phyloP scores from a whole-genome alignment of 2,888 invertebrate species.

The Pachydiplax longipennis region DNA sequence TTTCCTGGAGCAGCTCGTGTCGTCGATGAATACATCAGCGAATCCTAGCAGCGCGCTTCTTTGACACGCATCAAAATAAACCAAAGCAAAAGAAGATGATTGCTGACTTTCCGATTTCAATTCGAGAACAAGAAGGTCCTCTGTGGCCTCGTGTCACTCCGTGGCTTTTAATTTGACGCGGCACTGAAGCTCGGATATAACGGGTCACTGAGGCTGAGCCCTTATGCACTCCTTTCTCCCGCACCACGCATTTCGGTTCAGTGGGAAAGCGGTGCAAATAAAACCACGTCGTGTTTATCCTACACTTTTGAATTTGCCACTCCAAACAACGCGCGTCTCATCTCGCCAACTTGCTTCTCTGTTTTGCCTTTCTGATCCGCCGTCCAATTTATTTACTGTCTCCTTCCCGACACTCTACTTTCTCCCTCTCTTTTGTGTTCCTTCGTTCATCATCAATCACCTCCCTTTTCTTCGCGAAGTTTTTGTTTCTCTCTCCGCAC shows the following conservation, averaged over 20 bases:
- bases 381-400: background rate
- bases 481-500: background rate
- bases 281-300: no score
- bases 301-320: no score
- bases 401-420: background rate
- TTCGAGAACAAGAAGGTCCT: background rate
- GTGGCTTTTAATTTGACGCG: background rate
- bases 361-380: background rate
- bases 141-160: background rate
- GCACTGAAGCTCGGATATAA: background rate
- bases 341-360: background rate
- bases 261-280: no score
- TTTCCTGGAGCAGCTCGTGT: background rate
- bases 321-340: background rate
- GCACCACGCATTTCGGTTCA: no score
- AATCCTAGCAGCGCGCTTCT: background rate
- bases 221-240: background rate
- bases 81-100: background rate
- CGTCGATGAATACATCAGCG: background rate
- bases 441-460: background rate
- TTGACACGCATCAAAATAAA: background rate
- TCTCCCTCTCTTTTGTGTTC: background rate
- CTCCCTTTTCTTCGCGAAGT: background rate
- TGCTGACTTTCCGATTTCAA: background rate
- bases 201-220: background rate